A percentile compares a stretch with the other conserved stretches of the same genome.
These are phyloP conservation scores for Propithecus perrieri DNA, from an alignment of 2,797 vertebrate species.

Conservation along the genomic window DNA sequence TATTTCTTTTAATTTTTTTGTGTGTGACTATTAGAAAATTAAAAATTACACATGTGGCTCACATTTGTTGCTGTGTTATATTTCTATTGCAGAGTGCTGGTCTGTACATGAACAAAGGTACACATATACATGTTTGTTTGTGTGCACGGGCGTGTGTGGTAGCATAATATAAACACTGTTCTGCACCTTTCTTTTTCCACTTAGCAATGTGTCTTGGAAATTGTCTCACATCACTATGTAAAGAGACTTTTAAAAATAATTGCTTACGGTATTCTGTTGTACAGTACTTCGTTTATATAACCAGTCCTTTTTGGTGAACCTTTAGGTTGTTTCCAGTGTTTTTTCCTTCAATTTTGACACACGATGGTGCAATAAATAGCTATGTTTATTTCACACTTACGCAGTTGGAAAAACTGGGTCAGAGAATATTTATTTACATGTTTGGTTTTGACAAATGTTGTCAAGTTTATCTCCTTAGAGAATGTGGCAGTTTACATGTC, in stretches of 20 bases:
- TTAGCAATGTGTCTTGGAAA: slow-evolving; percentile 3
- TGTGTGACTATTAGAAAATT: background rate
- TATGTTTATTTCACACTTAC: background rate
- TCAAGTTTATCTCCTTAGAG: background rate
- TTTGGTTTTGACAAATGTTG: background rate
- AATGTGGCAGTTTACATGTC: background rate
- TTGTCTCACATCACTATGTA: background rate
- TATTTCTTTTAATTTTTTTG: background rate
- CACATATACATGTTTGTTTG: background rate
- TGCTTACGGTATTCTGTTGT: background rate
- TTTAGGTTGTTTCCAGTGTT: background rate
- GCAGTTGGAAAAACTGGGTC: background rate
- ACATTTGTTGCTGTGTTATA: background rate
- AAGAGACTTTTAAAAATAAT: background rate
- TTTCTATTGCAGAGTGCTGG: background rate
- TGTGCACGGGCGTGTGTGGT: background rate
- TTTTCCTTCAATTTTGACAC: background rate
- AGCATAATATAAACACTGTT: background rate
- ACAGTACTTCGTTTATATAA: background rate
- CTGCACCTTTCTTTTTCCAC: background rate
- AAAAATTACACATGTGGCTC: background rate
- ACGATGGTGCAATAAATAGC: background rate
- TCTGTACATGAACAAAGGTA: background rate
- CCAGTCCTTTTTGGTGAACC: background rate
- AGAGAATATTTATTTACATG: background rate